phyloP scores from a whole-genome alignment of 2,888 invertebrate species.

The Drosophila fulvimacula region DNA sequence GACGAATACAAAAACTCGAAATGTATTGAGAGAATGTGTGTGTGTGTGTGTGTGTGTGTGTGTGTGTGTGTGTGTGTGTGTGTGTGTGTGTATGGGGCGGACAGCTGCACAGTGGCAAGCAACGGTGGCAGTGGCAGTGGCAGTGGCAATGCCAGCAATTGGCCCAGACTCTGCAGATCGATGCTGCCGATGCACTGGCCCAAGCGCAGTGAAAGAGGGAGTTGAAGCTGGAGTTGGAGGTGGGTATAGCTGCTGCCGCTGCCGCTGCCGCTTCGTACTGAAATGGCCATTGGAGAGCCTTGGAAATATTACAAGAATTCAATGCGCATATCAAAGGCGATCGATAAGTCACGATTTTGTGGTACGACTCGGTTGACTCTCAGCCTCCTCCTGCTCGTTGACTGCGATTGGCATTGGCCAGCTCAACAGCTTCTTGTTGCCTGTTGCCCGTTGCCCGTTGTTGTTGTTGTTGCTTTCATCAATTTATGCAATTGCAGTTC shows the following conservation, averaged over 20 bases:
- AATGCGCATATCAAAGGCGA: slow-evolving; percentile 84
- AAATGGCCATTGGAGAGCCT: slow-evolving; percentile 28
- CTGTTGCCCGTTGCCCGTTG: slow-evolving; percentile 21
- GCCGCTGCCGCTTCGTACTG: slow-evolving; percentile 21
- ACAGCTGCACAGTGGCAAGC: slow-evolving; percentile 73
- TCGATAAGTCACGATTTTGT: slow-evolving; percentile 85
- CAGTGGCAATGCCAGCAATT: slow-evolving; percentile 66
- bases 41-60: not conserved
- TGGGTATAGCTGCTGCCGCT: slow-evolving; percentile 26
- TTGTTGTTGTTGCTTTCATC: slow-evolving; percentile 59
- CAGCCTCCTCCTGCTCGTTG: not conserved
- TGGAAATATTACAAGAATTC: slow-evolving; percentile 84
- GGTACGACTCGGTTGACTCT: slow-evolving; percentile 56
- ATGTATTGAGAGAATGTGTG: not conserved
- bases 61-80: slow-evolving; percentile 3
- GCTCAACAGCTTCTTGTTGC: slow-evolving; percentile 8
- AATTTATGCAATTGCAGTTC: slow-evolving; percentile 76
- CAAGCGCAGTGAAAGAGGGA: not conserved
- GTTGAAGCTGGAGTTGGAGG: slow-evolving; percentile 5
- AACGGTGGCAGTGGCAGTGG: slow-evolving; percentile 48
- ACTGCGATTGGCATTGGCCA: slow-evolving; percentile 17
- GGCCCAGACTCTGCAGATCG: slow-evolving; percentile 54
- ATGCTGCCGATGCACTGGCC: slow-evolving; percentile 18
- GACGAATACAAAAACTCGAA: slow-evolving; percentile 5
- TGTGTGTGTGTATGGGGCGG: slow-evolving; percentile 54